Percentiles rank a stretch among this genome's conserved stretches.
Conservation (phyloP, 2,888 invertebrate species). For the Cabera pusaria region DNA sequence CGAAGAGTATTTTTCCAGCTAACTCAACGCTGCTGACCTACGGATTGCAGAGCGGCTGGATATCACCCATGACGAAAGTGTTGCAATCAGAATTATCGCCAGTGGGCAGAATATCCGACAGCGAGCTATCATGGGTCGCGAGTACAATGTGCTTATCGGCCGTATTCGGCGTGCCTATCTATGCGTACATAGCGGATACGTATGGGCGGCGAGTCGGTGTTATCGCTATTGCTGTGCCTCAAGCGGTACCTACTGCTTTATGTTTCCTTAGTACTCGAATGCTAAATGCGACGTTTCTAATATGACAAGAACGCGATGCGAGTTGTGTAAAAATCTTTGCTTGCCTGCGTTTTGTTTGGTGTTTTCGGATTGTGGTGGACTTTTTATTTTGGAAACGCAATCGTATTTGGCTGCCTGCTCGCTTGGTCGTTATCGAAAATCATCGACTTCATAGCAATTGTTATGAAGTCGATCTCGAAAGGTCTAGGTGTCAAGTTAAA, state of each 20-base stretch:
- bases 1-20: conserved; percentile 50
- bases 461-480: too few relatives aligned
- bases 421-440: too few relatives aligned
- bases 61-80: conserved; percentile 65
- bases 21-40: conserved; percentile 64
- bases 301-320: conserved; percentile 24
- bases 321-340: conserved; percentile 7
- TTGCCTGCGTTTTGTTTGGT: conserved; percentile 12
- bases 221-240: conserved; percentile 69
- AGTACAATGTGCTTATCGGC: conserved; percentile 60
- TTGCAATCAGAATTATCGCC: conserved; percentile 58
- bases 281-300: conserved; percentile 42
- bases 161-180: conserved; percentile 57
- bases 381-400: too few relatives aligned
- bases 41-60: conserved; percentile 70
- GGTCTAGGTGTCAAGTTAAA: too few relatives aligned
- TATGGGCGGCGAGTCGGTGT: conserved; percentile 68
- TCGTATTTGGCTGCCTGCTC: too few relatives aligned
- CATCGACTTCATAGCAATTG: too few relatives aligned
- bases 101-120: conserved; percentile 55
- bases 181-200: conserved; percentile 61
- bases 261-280: conserved; percentile 38
- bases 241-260: conserved; percentile 43
- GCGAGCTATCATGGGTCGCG: conserved; percentile 68
- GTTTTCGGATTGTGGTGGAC: too few relatives aligned